Percentiles rank a stretch among this genome's conserved stretches.
These are phyloP conservation scores for Callaeas wilsoni DNA, from an alignment of 2,113 vertebrate genomes.

Conservation along the genomic window DNA sequence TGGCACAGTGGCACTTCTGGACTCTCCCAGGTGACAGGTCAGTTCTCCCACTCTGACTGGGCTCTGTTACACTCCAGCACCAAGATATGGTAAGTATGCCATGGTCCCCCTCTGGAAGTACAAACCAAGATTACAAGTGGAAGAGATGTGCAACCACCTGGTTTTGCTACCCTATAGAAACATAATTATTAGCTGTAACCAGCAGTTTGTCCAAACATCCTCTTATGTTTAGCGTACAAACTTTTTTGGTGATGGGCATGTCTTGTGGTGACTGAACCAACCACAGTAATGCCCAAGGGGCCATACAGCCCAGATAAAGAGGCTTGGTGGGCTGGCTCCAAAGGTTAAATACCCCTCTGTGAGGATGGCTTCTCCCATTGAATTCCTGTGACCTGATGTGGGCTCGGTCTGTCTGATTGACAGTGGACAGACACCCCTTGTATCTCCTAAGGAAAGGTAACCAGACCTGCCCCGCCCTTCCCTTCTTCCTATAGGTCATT, in stretches of 20 bases:
- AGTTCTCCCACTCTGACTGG: not conserved
- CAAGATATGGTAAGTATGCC: not conserved
- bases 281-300: too few species aligned
- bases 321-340: too few species aligned
- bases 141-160: not conserved
- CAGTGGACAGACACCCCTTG: too few species aligned
- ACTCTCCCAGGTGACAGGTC: not conserved
- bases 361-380: too few species aligned
- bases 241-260: not conserved
- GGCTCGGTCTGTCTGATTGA: too few species aligned
- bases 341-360: too few species aligned
- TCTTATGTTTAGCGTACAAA: not conserved
- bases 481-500: too few species aligned
- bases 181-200: not conserved
- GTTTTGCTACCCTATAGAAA: not conserved
- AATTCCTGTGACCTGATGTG: too few species aligned
- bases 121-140: not conserved
- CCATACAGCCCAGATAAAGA: too few species aligned
- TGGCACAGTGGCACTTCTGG: not conserved
- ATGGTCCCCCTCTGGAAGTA: not conserved
- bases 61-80: not conserved
- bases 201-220: not conserved
- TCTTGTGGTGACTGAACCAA: too few species aligned
- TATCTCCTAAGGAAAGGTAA: too few species aligned
- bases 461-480: too few species aligned